Evolutionary conservation across 2,113 vertebrate species (phyloP).

Genomic region (Arothron firmamentum): DNA sequence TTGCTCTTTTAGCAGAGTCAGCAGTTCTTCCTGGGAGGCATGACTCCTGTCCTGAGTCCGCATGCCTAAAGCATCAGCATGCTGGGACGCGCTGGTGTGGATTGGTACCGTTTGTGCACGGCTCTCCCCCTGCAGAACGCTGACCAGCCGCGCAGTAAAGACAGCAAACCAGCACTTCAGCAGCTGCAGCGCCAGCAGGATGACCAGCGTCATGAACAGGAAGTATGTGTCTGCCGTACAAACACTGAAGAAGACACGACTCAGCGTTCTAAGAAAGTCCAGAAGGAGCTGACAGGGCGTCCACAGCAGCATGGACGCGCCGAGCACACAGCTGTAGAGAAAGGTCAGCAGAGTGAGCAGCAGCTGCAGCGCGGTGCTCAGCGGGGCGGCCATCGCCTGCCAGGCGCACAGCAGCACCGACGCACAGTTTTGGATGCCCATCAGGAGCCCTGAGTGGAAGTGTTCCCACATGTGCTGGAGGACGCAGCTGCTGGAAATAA

Average conservation of each 20-base stretch:
- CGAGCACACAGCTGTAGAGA: constrained; percentile 78
- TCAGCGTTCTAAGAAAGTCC: constrained; percentile 64
- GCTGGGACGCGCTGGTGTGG: not conserved
- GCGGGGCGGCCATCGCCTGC: constrained; percentile 64
- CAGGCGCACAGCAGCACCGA: constrained; percentile 66
- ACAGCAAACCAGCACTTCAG: constrained; percentile 65
- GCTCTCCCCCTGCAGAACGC: constrained; percentile 29
- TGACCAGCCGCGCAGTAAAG: constrained; percentile 46
- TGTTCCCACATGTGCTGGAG: constrained; percentile 75
- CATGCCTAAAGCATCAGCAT: no score
- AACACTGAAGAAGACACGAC: constrained; percentile 65
- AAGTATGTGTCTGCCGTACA: constrained; percentile 73
- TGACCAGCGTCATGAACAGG: constrained; percentile 37
- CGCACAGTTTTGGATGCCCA: constrained; percentile 78
- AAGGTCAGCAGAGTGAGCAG: constrained; percentile 69
- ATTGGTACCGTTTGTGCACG: constrained; percentile 52
- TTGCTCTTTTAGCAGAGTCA: constrained; percentile 81
- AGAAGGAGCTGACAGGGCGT: constrained; percentile 77
- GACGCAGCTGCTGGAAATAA: constrained; percentile 73
- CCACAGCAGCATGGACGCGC: constrained; percentile 80
- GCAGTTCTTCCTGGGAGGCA: constrained; percentile 46
- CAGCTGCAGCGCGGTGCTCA: constrained; percentile 62
- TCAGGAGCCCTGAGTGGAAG: constrained; percentile 76
- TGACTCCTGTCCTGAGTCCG: not conserved
- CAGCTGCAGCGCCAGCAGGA: not conserved